Percentiles rank a stretch among this genome's conserved stretches.
Evolutionary conservation across 92 coral and sea anemone species (phyloP).

Genomic region (Bergia sp.): DNA sequence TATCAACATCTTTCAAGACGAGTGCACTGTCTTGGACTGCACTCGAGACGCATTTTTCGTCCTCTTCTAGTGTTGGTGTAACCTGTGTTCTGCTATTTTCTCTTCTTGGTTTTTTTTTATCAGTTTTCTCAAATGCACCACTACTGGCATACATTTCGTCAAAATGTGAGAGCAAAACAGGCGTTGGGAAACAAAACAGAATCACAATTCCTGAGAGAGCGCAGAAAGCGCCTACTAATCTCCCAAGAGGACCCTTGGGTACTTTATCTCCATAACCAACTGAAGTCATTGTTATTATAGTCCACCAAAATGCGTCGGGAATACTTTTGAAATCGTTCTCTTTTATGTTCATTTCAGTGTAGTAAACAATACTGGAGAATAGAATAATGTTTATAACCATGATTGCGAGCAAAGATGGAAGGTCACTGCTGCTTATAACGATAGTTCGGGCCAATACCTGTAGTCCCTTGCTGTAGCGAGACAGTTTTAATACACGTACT

Average conservation of each 20-base stretch:
- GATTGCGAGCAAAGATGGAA: constrained; percentile 80
- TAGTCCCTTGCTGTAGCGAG: constrained; percentile 90
- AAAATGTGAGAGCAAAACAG: constrained; percentile 87
- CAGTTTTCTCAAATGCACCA: constrained; percentile 32
- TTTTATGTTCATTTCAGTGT: constrained; percentile 69
- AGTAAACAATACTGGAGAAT: constrained; percentile 87
- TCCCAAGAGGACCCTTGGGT: constrained; percentile 90
- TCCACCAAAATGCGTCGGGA: constrained; percentile 97
- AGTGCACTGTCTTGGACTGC: not conserved
- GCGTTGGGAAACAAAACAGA: constrained; percentile 91
- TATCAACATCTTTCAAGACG: not conserved
- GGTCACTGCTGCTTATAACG: constrained; percentile 80
- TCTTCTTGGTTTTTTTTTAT: constrained; percentile 46
- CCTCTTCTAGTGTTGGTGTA: constrained; percentile 29
- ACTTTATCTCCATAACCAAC: constrained; percentile 98
- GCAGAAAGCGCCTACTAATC: constrained; percentile 78
- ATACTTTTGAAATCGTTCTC: constrained; percentile 85
- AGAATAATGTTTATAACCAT: constrained; percentile 76
- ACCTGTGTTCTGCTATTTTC: constrained; percentile 25
- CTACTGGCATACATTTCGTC: constrained; percentile 74
- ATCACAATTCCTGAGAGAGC: constrained; percentile 89
- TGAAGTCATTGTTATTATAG: constrained; percentile 93
- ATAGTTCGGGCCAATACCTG: constrained; percentile 81
- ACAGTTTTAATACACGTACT: constrained; percentile 78
- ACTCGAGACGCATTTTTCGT: not conserved